Percentiles rank a stretch among this genome's conserved stretches.
Evolutionary conservation across 2,113 vertebrate genomes (phyloP).

Genomic region (Poeciliopsis retropinna): DNA sequence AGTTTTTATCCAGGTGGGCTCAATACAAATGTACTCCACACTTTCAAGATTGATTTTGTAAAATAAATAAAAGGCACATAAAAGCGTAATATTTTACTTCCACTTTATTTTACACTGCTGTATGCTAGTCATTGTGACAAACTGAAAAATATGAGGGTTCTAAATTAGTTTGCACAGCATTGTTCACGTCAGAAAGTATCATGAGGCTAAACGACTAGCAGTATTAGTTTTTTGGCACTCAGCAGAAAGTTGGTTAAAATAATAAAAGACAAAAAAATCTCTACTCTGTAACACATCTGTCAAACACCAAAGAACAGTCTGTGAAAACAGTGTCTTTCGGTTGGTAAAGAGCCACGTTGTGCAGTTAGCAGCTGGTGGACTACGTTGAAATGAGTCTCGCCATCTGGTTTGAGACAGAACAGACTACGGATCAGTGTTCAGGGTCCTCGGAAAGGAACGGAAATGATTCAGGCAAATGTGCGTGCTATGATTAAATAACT

Average conservation of each 20-base stretch:
- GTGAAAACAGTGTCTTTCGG: slow-evolving; percentile 12
- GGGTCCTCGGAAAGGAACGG: background rate
- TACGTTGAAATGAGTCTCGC: slow-evolving; percentile 1
- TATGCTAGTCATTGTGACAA: background rate
- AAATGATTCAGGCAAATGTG: background rate
- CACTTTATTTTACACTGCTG: background rate
- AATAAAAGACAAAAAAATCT: background rate
- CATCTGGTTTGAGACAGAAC: slow-evolving; percentile 15
- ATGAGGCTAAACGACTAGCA: background rate
- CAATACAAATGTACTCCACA: too few species aligned
- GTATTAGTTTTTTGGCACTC: background rate
- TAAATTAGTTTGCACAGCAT: background rate
- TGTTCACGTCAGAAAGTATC: background rate
- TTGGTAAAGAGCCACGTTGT: slow-evolving; percentile 9
- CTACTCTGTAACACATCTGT: background rate
- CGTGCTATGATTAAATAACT: background rate
- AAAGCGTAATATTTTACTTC: background rate
- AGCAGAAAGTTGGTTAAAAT: background rate
- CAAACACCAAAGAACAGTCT: slow-evolving; percentile 8
- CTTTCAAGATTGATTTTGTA: too few species aligned
- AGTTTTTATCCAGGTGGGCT: too few species aligned
- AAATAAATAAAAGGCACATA: background rate
- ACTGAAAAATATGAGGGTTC: background rate
- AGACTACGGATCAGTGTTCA: background rate
- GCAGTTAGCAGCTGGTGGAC: slow-evolving; percentile 12